Conservation (phyloP, 2,113 vertebrate species). For the Poeciliopsis occidentalis region DNA sequence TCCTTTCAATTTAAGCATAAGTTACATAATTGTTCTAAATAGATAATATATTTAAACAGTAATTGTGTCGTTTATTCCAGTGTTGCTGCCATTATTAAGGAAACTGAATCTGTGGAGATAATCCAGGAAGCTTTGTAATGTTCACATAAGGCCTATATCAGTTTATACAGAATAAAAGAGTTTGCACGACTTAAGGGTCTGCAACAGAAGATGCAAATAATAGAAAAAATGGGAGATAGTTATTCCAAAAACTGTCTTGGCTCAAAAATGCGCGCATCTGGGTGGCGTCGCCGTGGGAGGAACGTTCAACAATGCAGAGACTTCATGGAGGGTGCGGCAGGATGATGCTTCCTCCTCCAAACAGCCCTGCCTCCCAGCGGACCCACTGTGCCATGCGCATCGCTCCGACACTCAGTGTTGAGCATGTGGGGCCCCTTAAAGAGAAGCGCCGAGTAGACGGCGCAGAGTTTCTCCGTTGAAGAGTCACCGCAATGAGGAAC, state of each 20-base stretch:
- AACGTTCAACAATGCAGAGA: slow-evolving; percentile 37
- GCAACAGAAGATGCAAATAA: neutral
- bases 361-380: slow-evolving; percentile 62
- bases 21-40: neutral
- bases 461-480: slow-evolving; percentile 78
- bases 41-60: neutral
- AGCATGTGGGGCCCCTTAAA: slow-evolving; percentile 71
- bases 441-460: slow-evolving; percentile 70
- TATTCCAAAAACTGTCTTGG: neutral
- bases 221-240: neutral
- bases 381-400: slow-evolving; percentile 55
- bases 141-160: neutral
- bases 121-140: neutral
- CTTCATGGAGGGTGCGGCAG: slow-evolving; percentile 62
- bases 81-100: neutral
- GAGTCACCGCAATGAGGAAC: slow-evolving; percentile 87
- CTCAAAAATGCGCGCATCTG: slow-evolving; percentile 43
- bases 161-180: neutral
- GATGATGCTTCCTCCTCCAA: slow-evolving; percentile 34
- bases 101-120: neutral
- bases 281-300: slow-evolving; percentile 64
- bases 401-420: slow-evolving; percentile 53
- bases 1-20: neutral
- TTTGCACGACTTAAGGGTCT: neutral
- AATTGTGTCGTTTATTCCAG: neutral